phyloP scores from a whole-genome alignment of 2,888 invertebrate genomes.

The Lasiommata megera region DNA sequence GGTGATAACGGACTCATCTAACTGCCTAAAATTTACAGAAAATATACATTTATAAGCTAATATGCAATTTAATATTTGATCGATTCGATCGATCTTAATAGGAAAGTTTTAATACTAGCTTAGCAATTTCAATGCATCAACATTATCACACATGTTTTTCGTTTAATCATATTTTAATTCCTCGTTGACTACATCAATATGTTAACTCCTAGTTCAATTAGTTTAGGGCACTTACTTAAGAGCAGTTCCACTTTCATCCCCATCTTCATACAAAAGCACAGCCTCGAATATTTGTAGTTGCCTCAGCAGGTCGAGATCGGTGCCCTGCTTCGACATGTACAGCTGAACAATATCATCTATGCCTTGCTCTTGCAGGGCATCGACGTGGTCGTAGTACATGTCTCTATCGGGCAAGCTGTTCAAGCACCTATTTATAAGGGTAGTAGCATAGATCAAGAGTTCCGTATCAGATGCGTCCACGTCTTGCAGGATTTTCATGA shows the following conservation, averaged over 20 bases:
- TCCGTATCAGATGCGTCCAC: constrained; percentile 98
- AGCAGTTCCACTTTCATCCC: constrained; percentile 82
- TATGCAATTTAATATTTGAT: no score
- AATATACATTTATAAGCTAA: not conserved
- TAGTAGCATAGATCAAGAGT: constrained; percentile 96
- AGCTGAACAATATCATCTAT: constrained; percentile 93
- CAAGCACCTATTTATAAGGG: constrained; percentile 96
- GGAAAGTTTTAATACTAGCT: no score
- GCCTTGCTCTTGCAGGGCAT: constrained; percentile 96
- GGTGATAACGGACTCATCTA: constrained; percentile 86
- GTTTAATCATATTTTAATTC: no score
- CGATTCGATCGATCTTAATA: no score
- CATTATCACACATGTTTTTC: no score
- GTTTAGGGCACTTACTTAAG: constrained; percentile 61
- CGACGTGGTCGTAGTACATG: constrained; percentile 98
- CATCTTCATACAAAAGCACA: constrained; percentile 93
- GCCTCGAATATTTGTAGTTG: constrained; percentile 98
- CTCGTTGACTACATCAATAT: no score
- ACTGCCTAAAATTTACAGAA: constrained; percentile 64
- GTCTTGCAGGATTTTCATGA: constrained; percentile 92
- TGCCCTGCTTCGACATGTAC: constrained; percentile 95
- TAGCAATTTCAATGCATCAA: no score
- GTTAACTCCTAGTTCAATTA: no score
- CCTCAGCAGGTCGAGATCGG: constrained; percentile 94
- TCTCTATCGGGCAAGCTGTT: constrained; percentile 97